Base-by-base conservation (phyloP, 1,140 invertebrate species). In the Drosophila sulfurigaster region DNA sequence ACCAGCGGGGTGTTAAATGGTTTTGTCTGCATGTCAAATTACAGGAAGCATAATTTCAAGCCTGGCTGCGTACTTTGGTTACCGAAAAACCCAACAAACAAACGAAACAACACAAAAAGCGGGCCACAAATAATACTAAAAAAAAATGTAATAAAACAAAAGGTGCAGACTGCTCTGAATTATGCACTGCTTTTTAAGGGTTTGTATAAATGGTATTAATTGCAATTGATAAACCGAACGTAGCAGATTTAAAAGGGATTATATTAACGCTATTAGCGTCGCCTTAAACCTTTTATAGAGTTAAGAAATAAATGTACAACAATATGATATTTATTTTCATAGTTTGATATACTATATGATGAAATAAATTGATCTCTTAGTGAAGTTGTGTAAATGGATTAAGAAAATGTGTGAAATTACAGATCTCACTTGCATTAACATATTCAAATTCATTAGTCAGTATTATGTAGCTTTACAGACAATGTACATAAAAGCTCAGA, bases 1-100 rank as follows among this genome's bases (percentile, higher is more conserved):
- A 48, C 57, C 85, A 89, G 64, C 85, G 78, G 85, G 81, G 85
- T 89, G 85, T 88, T 88, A 88, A 88, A 88, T 89, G 81, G 83
- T 85, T 88, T 88, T 88, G 85, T 88, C 85, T 88, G 85, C 85
- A 85, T 89, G 85, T 89, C 85, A 89, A 89, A 88, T 89, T 89
- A 88, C 85, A 81, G 85, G 85, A 88, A 89, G 85, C 81, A 88
- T 89, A 88, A 88, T 88, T 88, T 88, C 86, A 88, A 82, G 85
- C 85, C 78, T 88, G 81, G 85, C 49, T 87, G 83, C 63, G 51
- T 80, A 52, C 70, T 52, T 67, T 77, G 78, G 67, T 74, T 54
- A 68, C 68, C 72, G 56, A 75, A 75, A 75, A 65, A 72, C 11
- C 43, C 10, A 46, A 45, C 30, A 51, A 62, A 46, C 11, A 66